Conservation (phyloP, 2,113 vertebrate genomes). For the Peromyscus leucopus region DNA sequence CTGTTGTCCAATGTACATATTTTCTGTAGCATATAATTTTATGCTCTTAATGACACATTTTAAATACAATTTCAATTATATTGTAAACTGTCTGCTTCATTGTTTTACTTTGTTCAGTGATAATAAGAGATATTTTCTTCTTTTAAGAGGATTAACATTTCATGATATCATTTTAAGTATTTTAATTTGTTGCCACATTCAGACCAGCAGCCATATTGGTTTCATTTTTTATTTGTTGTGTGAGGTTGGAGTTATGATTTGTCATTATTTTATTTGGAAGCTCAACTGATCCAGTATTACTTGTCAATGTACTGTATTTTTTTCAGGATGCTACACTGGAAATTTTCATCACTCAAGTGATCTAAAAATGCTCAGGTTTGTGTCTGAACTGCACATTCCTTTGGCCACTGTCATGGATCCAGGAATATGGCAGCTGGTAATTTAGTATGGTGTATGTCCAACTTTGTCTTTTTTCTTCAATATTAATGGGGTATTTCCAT, state of each 20-base stretch:
- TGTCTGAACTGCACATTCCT: neutral
- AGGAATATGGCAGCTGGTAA: neutral
- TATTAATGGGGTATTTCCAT: neutral
- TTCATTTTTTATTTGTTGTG: neutral
- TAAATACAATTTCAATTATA: neutral
- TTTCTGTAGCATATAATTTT: neutral
- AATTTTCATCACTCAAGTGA: neutral
- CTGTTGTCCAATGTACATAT: neutral
- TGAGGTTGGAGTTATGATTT: neutral
- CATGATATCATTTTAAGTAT: neutral
- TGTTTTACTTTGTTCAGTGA: neutral
- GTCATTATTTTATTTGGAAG: neutral
- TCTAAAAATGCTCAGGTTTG: neutral
- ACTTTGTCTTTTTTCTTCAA: neutral
- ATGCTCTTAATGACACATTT: neutral
- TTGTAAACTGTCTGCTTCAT: neutral
- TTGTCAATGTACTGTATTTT: neutral
- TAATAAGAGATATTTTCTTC: neutral
- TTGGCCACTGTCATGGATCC: neutral
- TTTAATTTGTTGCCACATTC: neutral
- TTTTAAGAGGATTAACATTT: neutral
- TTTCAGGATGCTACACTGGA: neutral
- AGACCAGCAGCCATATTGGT: neutral
- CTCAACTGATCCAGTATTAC: neutral
- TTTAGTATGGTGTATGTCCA: neutral